Percentiles rank a stretch among this genome's conserved stretches.
Evolutionary conservation across 2,797 vertebrate genomes (phyloP).

Genomic region (Morus bassanus): DNA sequence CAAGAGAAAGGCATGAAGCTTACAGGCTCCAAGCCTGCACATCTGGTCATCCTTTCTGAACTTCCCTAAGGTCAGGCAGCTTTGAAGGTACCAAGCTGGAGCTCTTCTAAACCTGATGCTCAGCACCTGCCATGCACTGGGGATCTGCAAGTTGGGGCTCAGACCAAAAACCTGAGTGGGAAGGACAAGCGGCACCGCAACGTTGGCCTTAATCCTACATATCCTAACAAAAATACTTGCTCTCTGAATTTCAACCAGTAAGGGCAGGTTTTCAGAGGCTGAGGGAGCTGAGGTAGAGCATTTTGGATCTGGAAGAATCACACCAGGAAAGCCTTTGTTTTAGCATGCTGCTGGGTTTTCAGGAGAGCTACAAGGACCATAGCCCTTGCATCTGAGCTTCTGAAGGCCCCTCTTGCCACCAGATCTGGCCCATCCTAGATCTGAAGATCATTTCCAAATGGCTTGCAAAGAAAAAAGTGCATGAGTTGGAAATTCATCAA

Average conservation of each 20-base stretch:
- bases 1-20: not conserved
- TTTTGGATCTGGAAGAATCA: not conserved
- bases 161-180: not conserved
- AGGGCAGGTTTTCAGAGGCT: not conserved
- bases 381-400: not conserved
- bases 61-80: not conserved
- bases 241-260: not conserved
- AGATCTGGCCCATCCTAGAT: not conserved
- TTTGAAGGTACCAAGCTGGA: not conserved
- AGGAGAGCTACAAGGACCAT: not conserved
- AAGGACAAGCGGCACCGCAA: not conserved
- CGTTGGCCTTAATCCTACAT: accelerated
- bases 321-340: not conserved
- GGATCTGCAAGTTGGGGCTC: not conserved
- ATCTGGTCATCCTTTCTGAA: not conserved
- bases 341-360: not conserved
- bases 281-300: not conserved
- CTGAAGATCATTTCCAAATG: not conserved
- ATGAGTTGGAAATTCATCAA: not conserved
- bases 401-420: not conserved
- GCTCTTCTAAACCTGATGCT: not conserved
- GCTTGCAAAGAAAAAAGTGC: not conserved
- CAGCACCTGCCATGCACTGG: not conserved
- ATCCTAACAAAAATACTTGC: not conserved
- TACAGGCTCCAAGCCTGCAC: not conserved